phyloP scores from a whole-genome alignment of 2,888 invertebrate species.

The Parascotia fuliginaria region DNA sequence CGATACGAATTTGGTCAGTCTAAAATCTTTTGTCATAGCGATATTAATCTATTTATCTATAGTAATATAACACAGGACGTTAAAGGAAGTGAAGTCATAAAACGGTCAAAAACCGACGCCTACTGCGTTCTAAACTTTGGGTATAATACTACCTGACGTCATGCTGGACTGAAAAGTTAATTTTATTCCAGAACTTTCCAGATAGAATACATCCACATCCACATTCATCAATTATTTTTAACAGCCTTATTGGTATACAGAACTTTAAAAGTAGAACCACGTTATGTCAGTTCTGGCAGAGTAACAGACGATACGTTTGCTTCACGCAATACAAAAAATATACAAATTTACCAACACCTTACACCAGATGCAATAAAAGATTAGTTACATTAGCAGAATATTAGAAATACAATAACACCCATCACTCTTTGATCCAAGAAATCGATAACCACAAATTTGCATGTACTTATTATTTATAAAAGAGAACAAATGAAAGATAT shows the following conservation, averaged over 20 bases:
- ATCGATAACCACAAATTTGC: constrained; percentile 42
- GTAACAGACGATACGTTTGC: not conserved
- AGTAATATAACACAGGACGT: constrained; percentile 41
- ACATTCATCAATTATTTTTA: too few relatives aligned
- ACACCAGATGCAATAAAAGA: constrained; percentile 1
- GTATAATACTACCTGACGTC: constrained; percentile 23
- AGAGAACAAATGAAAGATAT: constrained; percentile 43
- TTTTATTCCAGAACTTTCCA: not conserved
- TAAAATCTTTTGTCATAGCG: constrained; percentile 43
- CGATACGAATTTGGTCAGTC: constrained; percentile 41
- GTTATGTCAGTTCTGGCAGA: not conserved
- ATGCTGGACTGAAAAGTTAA: not conserved
- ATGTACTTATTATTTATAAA: constrained; percentile 48
- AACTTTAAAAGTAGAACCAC: too few relatives aligned
- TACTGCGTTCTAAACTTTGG: constrained; percentile 43
- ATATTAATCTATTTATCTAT: constrained; percentile 49
- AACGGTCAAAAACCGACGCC: constrained; percentile 53
- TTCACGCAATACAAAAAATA: not conserved
- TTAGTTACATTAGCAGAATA: constrained; percentile 18
- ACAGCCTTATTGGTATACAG: too few relatives aligned
- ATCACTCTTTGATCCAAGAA: constrained; percentile 37
- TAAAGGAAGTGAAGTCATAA: constrained; percentile 56
- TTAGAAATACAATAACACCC: constrained; percentile 23
- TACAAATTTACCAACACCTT: too few relatives aligned
- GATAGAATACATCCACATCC: too few relatives aligned